Evolutionary conservation across 2,888 invertebrate species (phyloP), one percentile per base, ranked within the genome.

Genomic region (Pseudococcus longispinus): DNA sequence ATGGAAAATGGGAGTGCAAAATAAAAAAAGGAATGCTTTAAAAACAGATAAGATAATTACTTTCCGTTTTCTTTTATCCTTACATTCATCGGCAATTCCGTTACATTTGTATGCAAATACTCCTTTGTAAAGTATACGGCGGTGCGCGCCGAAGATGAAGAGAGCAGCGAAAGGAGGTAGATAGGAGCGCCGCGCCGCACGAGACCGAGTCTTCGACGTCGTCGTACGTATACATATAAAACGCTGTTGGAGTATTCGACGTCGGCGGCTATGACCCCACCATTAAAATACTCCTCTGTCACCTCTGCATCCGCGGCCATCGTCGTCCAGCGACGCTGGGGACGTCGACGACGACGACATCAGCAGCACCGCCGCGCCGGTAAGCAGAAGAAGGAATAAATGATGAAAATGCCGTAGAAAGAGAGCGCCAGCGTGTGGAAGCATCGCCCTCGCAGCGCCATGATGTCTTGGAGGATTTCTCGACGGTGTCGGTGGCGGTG

Each of bases 21-120:
- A n/a, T n/a, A n/a, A 84, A 84, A 55, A 55, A 83, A 83, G 44
- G 80, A 80, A 80, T 42, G 74, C 82, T 87, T 55, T 87, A 87
- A 87, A 87, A 87, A 87, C 87, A 87, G 87, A 87, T 87, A 87
- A 84, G 87, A 87, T 87, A 87, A 87, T 87, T 87, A 87, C 87
- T 87, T 87, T 87, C 84, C 83, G 87, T 87, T 87, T 87, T 83
- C 83, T 87, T 82, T 87, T 83, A 83, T 87, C 83, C 83, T 87
- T 65, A 65, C 87, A 83, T 87, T 83, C 87, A 74, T 83, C 83
- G 87, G 83, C 87, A 74, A 87, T 83, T 87, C 83, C 87, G 87
- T 87, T 84, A 87, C 87, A 87, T 87, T 87, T 87, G 83, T 87
- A 87, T 87, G 87, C 87, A 87, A 87, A 87, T 86, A 86, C 51